Conservation (phyloP, 2,888 invertebrate species). For the Amphiduros pacificus region DNA sequence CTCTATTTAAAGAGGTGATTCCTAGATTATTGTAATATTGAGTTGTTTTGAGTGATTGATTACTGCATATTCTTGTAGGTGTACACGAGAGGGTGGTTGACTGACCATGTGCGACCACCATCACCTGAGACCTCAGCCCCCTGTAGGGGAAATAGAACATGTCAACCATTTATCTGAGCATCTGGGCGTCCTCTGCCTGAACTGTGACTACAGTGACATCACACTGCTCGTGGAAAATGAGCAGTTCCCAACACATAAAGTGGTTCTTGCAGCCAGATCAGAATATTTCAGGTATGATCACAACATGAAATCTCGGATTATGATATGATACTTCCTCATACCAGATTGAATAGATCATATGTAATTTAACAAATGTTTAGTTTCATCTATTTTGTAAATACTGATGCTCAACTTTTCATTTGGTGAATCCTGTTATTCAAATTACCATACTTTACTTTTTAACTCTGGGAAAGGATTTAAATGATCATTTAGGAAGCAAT, state of each 20-base stretch:
- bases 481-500: too few relatives aligned
- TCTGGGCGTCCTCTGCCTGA: constrained; percentile 81
- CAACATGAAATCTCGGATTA: background rate
- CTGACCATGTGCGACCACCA: constrained; percentile 60
- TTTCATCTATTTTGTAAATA: too few relatives aligned
- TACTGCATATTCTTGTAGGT: too few relatives aligned
- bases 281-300: constrained; percentile 86
- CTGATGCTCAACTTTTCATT: too few relatives aligned
- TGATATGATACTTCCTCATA: background rate
- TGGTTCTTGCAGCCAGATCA: constrained; percentile 91
- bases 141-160: constrained; percentile 71
- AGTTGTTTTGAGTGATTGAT: too few relatives aligned
- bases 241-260: constrained; percentile 71
- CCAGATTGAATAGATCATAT: background rate
- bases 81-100: too few relatives aligned
- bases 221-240: constrained; percentile 81
- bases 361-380: background rate
- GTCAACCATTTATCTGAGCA: constrained; percentile 78
- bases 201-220: constrained; percentile 88
- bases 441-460: too few relatives aligned
- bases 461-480: too few relatives aligned
- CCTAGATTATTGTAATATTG: too few relatives aligned
- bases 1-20: too few relatives aligned
- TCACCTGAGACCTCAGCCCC: constrained; percentile 54
- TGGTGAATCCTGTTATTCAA: too few relatives aligned